Evolutionary conservation across 1,140 invertebrate genomes (phyloP).

Genomic region (Leptinotarsa defecta): DNA sequence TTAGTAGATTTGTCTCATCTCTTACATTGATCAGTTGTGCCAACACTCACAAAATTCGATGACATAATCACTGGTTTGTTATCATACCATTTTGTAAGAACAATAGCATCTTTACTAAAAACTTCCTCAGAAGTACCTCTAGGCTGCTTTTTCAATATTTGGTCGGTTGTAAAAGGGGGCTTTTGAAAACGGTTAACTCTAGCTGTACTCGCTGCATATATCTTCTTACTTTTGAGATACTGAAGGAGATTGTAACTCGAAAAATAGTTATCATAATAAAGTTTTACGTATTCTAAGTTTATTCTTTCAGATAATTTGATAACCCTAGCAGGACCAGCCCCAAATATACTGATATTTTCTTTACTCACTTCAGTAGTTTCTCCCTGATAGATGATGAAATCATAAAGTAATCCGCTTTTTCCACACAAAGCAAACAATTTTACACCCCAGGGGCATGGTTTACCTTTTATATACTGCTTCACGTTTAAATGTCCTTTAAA

Average conservation of each 20-base stretch:
- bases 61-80: slow-evolving; percentile 26
- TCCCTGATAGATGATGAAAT: slow-evolving; percentile 27
- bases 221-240: slow-evolving; percentile 19
- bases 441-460: slow-evolving; percentile 29
- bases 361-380: slow-evolving; percentile 19
- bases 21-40: slow-evolving; percentile 5
- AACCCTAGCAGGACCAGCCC: slow-evolving; percentile 22
- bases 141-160: slow-evolving; percentile 1
- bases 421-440: slow-evolving; percentile 28
- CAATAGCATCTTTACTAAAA: slow-evolving; percentile 1
- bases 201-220: slow-evolving; percentile 19
- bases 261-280: slow-evolving; percentile 34
- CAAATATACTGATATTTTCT: neutral
- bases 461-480: slow-evolving; percentile 27
- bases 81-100: slow-evolving; percentile 26
- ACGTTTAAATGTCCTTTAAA: slow-evolving; percentile 21
- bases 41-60: slow-evolving; percentile 30
- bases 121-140: slow-evolving; percentile 6
- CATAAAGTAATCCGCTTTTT: slow-evolving; percentile 15
- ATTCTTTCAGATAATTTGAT: slow-evolving; percentile 26
- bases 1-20: slow-evolving; percentile 26
- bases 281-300: neutral
- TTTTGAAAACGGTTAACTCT: slow-evolving; percentile 22
- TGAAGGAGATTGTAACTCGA: slow-evolving; percentile 28
- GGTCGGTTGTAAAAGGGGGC: neutral